Percentiles rank a stretch among this genome's conserved stretches.
These are phyloP conservation scores for Brachionus manjavacas DNA, from an alignment of 1,140 invertebrate species.

Conservation along the genomic window DNA sequence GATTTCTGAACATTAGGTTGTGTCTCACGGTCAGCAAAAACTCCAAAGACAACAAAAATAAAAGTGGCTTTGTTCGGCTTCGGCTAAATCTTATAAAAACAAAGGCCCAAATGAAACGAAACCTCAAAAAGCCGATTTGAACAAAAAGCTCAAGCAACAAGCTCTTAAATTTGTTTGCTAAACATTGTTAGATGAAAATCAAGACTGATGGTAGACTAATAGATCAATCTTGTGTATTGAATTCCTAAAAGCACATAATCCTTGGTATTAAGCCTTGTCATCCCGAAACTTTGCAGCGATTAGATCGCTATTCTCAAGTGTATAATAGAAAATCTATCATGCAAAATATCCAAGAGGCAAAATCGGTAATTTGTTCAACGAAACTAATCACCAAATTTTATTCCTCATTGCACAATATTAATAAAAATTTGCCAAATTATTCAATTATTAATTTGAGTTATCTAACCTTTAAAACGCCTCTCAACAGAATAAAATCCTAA, in stretches of 20 bases:
- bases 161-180: neutral
- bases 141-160: neutral
- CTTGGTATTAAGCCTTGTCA: neutral
- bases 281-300: neutral
- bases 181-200: neutral
- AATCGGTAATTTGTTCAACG: neutral
- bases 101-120: neutral
- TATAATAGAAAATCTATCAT: neutral
- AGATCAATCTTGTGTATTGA: neutral
- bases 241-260: neutral
- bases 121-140: neutral
- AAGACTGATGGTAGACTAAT: neutral
- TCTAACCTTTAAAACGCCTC: neutral
- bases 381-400: neutral
- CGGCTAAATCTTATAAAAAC: neutral
- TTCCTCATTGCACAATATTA: neutral
- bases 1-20: neutral
- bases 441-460: neutral
- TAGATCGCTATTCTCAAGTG: neutral
- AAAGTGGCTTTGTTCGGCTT: neutral
- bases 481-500: neutral
- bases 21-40: neutral
- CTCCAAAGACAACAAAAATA: neutral
- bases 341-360: neutral
- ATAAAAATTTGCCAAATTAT: neutral